These are phyloP conservation scores for Microplitis demolitor DNA, from an alignment of 1,140 invertebrate genomes.

Conservation along the genomic window DNA sequence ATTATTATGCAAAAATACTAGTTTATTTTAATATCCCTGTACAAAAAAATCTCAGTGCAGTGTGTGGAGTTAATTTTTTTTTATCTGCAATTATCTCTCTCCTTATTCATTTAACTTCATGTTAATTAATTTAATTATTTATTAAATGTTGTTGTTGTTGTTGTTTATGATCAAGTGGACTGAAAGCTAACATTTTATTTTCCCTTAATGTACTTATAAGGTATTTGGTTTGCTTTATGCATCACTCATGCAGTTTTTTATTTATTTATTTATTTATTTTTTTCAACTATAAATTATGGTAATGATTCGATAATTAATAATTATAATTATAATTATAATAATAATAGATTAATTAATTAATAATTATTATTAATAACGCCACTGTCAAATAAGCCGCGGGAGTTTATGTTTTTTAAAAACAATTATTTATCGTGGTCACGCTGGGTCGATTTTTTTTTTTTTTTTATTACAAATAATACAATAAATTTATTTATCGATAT, in stretches of 20 bases:
- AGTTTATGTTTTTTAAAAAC: neutral
- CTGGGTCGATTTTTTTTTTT: neutral
- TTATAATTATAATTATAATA: conserved; percentile 50
- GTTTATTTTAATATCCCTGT: conserved; percentile 52
- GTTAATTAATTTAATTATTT: neutral
- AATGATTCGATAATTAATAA: conserved; percentile 58
- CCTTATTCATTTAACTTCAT: neutral
- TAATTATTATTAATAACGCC: conserved; percentile 45
- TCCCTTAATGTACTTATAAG: conserved; percentile 51
- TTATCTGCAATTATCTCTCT: conserved; percentile 14
- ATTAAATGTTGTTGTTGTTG: conserved; percentile 9
- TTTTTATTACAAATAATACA: neutral
- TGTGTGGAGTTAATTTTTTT: neutral
- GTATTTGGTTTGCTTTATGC: conserved; percentile 55
- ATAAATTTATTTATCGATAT: neutral
- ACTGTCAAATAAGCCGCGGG: conserved; percentile 9
- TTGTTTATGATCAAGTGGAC: conserved; percentile 34
- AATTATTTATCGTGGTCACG: neutral
- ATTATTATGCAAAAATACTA: conserved; percentile 59
- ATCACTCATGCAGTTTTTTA: conserved; percentile 47
- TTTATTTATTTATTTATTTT: conserved; percentile 46
- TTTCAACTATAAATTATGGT: conserved; percentile 56
- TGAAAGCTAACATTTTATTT: conserved; percentile 39
- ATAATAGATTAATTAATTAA: conserved; percentile 26
- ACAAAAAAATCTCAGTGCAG: conserved; percentile 50